Evolutionary conservation across 2,888 invertebrate genomes (phyloP).

Genomic region (Caenorhabditis sp.): DNA sequence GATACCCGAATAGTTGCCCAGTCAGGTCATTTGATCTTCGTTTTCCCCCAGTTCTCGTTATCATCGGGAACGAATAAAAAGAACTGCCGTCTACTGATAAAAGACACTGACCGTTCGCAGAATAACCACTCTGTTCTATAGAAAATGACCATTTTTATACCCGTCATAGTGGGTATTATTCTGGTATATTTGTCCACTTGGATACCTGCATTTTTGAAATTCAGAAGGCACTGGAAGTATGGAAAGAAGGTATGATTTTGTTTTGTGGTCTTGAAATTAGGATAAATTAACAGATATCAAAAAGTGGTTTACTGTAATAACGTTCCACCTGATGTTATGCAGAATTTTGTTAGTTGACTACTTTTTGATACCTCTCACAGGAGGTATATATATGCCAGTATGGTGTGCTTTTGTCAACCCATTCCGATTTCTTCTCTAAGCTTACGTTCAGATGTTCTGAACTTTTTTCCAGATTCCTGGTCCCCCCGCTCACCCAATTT

Average conservation of each 20-base stretch:
- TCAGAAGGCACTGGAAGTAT: slow-evolving; percentile 38
- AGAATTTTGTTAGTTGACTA: too few species aligned
- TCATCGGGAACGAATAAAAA: slow-evolving; percentile 31
- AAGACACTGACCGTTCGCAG: slow-evolving; percentile 22
- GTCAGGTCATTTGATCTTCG: slow-evolving; percentile 5
- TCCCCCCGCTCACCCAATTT: slow-evolving; percentile 49
- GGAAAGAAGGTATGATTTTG: slow-evolving; percentile 40
- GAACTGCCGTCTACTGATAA: slow-evolving; percentile 28
- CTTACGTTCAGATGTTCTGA: background rate
- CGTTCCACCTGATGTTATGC: too few species aligned
- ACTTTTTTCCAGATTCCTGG: slow-evolving; percentile 52
- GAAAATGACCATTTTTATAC: slow-evolving; percentile 48
- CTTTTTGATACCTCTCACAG: too few species aligned
- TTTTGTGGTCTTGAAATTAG: background rate
- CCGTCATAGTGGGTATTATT: slow-evolving; percentile 15
- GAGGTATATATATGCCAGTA: too few species aligned
- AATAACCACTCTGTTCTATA: slow-evolving; percentile 9
- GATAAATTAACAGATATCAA: too few species aligned
- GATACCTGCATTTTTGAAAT: slow-evolving; percentile 36
- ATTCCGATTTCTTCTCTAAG: background rate
- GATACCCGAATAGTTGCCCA: background rate
- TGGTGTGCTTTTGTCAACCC: background rate
- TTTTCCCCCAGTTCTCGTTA: slow-evolving; percentile 6
- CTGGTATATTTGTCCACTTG: slow-evolving; percentile 33
- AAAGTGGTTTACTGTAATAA: too few species aligned